A percentile compares a stretch with the other conserved stretches of the same genome.
Conservation (phyloP, 1,140 invertebrate genomes). For the Drosophila quadrilineata region DNA sequence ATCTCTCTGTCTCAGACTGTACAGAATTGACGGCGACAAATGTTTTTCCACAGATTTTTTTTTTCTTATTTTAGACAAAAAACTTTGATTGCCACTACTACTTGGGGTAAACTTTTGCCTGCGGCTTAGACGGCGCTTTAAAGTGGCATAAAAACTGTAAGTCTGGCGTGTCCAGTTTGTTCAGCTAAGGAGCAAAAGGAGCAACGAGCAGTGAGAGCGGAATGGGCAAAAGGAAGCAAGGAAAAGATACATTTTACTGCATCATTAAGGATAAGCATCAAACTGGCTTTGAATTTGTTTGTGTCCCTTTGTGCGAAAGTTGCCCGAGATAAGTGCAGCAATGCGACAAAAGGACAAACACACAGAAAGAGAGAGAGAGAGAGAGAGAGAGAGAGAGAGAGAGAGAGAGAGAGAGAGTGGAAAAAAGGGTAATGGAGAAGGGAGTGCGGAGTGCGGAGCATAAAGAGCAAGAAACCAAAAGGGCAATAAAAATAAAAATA, state of each 20-base stretch:
- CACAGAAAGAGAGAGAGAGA: too few relatives aligned
- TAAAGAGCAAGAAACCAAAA: slow-evolving; percentile 3
- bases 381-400: too few relatives aligned
- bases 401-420: too few relatives aligned
- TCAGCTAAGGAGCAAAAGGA: background rate
- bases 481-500: slow-evolving; percentile 41
- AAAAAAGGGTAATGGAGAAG: too few relatives aligned
- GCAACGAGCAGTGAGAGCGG: background rate
- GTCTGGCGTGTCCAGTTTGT: slow-evolving; percentile 14
- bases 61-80: slow-evolving; percentile 11
- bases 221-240: background rate
- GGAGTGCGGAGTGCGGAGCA: too few relatives aligned
- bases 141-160: slow-evolving; percentile 34
- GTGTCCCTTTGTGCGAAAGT: slow-evolving; percentile 50
- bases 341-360: slow-evolving; percentile 4
- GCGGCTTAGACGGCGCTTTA: slow-evolving; percentile 12
- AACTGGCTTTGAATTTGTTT: slow-evolving; percentile 67
- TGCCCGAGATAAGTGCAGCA: slow-evolving; percentile 50
- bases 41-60: slow-evolving; percentile 1
- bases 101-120: slow-evolving; percentile 48
- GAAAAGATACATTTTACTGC: slow-evolving; percentile 60
- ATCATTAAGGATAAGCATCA: slow-evolving; percentile 79
- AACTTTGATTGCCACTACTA: background rate
- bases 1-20: slow-evolving; percentile 24
- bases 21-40: slow-evolving; percentile 32